phyloP scores from a whole-genome alignment of 2,888 invertebrate genomes.

The Philhelius pedissequus region DNA sequence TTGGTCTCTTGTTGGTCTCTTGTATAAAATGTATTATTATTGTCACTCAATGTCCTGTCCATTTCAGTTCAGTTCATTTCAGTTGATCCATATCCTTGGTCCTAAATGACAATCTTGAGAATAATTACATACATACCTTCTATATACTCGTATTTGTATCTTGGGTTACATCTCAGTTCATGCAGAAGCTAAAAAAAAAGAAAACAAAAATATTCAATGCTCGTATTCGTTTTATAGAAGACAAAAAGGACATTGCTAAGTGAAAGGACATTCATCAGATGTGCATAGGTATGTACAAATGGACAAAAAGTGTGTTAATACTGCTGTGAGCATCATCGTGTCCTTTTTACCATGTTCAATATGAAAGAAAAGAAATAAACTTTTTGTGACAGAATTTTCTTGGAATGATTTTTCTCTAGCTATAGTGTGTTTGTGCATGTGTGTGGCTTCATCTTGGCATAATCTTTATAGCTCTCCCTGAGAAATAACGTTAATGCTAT shows the following conservation, averaged over 20 bases:
- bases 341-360: neutral
- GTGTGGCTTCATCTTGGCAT: neutral
- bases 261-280: neutral
- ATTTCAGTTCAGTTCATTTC: neutral
- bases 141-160: neutral
- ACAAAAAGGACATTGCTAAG: neutral
- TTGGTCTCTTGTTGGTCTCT: too few species aligned
- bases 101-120: neutral
- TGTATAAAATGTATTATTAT: conserved; percentile 3
- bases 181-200: too few species aligned
- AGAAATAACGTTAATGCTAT: conserved; percentile 3
- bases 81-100: neutral
- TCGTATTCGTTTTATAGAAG: neutral
- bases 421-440: neutral
- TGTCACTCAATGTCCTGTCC: conserved; percentile 20
- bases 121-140: conserved; percentile 5
- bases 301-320: neutral
- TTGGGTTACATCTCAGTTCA: neutral
- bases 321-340: neutral
- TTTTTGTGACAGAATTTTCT: neutral
- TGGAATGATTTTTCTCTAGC: neutral
- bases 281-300: neutral
- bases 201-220: neutral
- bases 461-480: neutral
- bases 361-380: neutral